Evolutionary conservation across 2,113 vertebrate genomes (phyloP).

Genomic region (Acanthochromis polyacanthus): DNA sequence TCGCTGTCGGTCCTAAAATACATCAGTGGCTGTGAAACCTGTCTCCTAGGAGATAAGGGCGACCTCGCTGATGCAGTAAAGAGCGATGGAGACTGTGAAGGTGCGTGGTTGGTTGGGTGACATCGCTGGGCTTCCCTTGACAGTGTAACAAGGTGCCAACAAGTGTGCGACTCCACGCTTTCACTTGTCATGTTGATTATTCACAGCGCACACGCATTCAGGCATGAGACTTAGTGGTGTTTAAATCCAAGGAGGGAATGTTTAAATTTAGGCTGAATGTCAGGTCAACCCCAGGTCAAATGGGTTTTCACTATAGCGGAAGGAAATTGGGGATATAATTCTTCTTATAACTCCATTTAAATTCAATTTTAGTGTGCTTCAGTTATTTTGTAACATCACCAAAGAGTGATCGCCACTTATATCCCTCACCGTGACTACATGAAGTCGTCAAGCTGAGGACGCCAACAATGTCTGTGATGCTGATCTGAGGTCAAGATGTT

Average conservation of each 20-base stretch:
- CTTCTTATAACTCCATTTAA: too few relatives aligned
- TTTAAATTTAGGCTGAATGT: conserved; percentile 33
- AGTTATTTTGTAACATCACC: not conserved
- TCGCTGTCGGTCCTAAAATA: conserved; percentile 52
- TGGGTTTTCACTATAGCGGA: not conserved
- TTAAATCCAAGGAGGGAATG: conserved; percentile 9
- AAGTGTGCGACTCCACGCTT: conserved; percentile 45
- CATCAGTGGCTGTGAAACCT: conserved; percentile 22
- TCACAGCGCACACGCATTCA: conserved; percentile 31
- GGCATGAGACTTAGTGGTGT: conserved; percentile 16
- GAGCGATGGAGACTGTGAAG: conserved; percentile 30
- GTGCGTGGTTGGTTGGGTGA: conserved; percentile 30
- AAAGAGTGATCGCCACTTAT: not conserved
- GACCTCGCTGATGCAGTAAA: conserved; percentile 49
- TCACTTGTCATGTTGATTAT: conserved; percentile 62
- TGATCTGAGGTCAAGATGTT: conserved; percentile 13
- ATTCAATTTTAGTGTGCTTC: too few relatives aligned
- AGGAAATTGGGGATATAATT: too few relatives aligned
- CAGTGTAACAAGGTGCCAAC: conserved; percentile 56
- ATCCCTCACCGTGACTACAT: not conserved
- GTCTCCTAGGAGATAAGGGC: conserved; percentile 54
- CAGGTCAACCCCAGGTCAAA: conserved; percentile 10
- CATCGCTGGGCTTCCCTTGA: conserved; percentile 62
- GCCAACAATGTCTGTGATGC: not conserved
- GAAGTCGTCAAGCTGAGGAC: not conserved